Base-by-base conservation (phyloP, 2,888 invertebrate genomes). In the Alsophila aescularia region DNA sequence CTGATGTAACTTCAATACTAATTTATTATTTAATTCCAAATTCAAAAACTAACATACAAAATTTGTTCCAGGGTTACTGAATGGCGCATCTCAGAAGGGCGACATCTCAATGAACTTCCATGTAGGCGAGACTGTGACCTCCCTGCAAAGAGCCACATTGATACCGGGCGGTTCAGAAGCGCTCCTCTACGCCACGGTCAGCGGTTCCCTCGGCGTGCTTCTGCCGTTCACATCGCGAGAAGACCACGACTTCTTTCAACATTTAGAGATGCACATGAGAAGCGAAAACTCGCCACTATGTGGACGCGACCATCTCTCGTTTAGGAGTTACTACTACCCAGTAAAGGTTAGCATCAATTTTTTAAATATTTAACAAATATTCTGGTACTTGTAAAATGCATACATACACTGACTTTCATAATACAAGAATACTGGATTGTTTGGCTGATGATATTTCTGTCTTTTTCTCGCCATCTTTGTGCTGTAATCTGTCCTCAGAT, bases 231-330 rank as follows among this genome's bases (percentile, higher is more conserved):
- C 98, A 0, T 97, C 98, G 13, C 95, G 98, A 70, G 98, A 99
- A 92, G 99, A 99, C 85, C 98, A 98, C 72, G 99, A 99, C 81
- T 99, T 99, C 85, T 99, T 99, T 92, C 99, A 99, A 80, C 98
- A 99, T 89, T 92, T 99, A 61, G 99, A 99, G 87, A 99, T 99
- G 99, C 99, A 99, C 83, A 98, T 99, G 98, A 93, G 99, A 45
- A 97, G 98, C 63, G 99, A 99, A 85, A 96, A 98, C 86, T 94
- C 98, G 0, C 99, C 99, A 0, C 88, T 99, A 0, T 98, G 99
- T 87, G 99, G 99, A 0, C 93, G 99, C 14, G 99, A 99, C 86
- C 99, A 99, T 85, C 93, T 99, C 21, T 98, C 98, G 0, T 99
- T 96, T 87, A 94, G 99, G 70, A 99, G 99, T 57, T 98, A 98